Conservation (phyloP, 2,113 vertebrate species). For the Tinamus guttatus region DNA sequence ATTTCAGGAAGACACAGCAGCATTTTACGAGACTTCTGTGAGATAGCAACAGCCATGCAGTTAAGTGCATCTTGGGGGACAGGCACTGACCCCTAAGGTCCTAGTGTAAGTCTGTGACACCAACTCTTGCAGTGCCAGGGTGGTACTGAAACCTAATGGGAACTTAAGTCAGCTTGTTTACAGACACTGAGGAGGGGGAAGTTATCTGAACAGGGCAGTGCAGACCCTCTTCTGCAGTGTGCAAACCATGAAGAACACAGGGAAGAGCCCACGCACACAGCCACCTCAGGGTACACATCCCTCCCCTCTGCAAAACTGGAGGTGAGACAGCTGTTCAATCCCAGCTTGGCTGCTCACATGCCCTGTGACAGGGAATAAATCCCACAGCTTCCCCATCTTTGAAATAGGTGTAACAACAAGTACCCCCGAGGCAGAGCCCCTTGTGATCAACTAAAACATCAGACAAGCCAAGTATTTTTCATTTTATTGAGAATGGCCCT, state of each 20-base stretch:
- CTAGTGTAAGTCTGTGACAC: neutral
- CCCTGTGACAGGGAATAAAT: neutral
- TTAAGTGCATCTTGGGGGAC: neutral
- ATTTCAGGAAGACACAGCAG: neutral
- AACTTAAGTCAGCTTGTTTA: neutral
- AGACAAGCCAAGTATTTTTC: neutral
- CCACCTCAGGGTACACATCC: fast-evolving
- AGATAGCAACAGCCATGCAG: neutral
- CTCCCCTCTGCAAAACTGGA: neutral
- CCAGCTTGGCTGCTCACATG: neutral
- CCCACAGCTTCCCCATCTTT: neutral
- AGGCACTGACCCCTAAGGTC: neutral
- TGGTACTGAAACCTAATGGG: neutral
- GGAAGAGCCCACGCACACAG: neutral
- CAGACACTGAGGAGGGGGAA: neutral
- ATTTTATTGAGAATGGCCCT: neutral
- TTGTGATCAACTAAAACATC: neutral
- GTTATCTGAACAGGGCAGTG: neutral
- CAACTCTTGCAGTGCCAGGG: neutral
- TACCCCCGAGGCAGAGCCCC: neutral
- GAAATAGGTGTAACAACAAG: neutral
- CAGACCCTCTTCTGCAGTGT: neutral
- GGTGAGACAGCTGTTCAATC: neutral
- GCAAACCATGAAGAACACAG: neutral
- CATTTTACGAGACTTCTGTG: neutral